A percentile compares a stretch with the other conserved stretches of the same genome.
These are phyloP conservation scores for Murina feae DNA, from an alignment of 2,113 vertebrate genomes.

Conservation along the genomic window DNA sequence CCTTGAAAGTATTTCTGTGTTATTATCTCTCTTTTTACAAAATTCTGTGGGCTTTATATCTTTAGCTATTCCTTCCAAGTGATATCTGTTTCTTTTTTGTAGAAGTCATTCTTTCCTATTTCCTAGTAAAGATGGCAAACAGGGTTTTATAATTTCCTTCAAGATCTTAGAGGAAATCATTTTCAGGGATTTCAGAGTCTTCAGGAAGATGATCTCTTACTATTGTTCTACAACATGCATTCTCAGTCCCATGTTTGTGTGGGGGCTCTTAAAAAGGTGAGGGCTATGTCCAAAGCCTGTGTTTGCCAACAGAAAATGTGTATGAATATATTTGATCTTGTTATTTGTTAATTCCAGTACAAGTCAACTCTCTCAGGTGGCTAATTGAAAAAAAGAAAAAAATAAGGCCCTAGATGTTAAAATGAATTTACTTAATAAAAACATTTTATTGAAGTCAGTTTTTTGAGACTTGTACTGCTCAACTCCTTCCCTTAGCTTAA, in stretches of 20 bases:
- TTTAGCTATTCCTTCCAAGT: background rate
- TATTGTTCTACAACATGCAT: background rate
- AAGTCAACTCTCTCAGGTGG: background rate
- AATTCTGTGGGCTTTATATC: background rate
- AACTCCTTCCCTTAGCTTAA: background rate
- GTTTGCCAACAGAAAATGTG: background rate
- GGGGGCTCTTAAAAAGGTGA: background rate
- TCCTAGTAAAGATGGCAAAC: background rate
- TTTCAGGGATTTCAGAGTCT: background rate
- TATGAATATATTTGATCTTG: background rate
- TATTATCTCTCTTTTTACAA: background rate
- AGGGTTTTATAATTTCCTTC: background rate
- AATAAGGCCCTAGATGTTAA: background rate
- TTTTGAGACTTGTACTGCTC: background rate
- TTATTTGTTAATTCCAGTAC: background rate
- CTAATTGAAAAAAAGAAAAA: background rate
- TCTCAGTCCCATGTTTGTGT: background rate
- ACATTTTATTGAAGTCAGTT: background rate
- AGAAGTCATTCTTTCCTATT: background rate
- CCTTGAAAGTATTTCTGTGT: background rate
- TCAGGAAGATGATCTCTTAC: background rate
- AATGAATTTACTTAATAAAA: background rate
- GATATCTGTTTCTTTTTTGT: background rate
- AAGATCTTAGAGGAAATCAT: background rate
- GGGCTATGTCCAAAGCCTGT: background rate